Evolutionary conservation across 2,113 vertebrate genomes (phyloP).

Genomic region (Myrmecobius fasciatus): DNA sequence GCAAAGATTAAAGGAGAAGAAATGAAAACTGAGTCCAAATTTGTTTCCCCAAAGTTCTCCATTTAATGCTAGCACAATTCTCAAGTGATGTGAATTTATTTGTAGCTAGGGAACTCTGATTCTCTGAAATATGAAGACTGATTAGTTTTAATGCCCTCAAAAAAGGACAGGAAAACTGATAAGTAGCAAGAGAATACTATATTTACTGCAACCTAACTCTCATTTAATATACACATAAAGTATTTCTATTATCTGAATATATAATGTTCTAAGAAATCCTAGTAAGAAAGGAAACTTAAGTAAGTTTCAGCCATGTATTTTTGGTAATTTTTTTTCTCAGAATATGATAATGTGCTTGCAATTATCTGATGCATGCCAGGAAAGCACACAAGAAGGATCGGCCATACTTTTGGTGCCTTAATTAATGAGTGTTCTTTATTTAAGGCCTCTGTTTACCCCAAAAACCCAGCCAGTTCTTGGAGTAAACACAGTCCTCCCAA

Average conservation of each 20-base stretch:
- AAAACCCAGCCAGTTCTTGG: too few relatives aligned
- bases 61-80: background rate
- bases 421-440: too few relatives aligned
- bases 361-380: too few relatives aligned
- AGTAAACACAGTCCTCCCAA: too few relatives aligned
- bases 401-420: too few relatives aligned
- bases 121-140: background rate
- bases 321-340: too few relatives aligned
- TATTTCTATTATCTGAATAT: background rate
- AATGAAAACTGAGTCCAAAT: background rate
- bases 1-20: background rate
- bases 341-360: too few relatives aligned
- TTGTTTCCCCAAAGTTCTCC: background rate
- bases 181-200: background rate
- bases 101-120: background rate
- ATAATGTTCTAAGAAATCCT: background rate
- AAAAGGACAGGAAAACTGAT: background rate
- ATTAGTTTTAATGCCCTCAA: background rate
- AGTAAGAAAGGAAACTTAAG: too few relatives aligned
- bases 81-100: too few relatives aligned
- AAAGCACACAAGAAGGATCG: too few relatives aligned
- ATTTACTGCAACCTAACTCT: background rate
- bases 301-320: too few relatives aligned
- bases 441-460: too few relatives aligned
- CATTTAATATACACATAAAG: background rate